A percentile compares a stretch with the other conserved stretches of the same genome.
Conservation (phyloP, 1,140 invertebrate genomes). For the Neodiprion lecontei region DNA sequence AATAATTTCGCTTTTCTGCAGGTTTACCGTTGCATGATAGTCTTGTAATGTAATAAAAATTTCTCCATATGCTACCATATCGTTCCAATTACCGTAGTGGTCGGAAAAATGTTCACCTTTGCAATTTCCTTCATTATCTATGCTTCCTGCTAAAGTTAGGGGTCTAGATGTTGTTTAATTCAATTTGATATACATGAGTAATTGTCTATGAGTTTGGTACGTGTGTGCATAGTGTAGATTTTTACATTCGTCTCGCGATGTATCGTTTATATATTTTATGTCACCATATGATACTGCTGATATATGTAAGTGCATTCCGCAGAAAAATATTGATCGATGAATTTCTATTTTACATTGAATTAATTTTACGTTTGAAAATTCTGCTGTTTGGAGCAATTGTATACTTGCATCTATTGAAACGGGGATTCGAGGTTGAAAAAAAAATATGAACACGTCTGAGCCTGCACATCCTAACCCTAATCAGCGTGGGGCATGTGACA, state of each 20-base stretch:
- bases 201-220: neutral
- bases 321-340: neutral
- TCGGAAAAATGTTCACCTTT: too few species aligned
- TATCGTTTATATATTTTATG: neutral
- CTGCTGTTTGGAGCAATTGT: too few species aligned
- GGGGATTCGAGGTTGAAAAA: too few species aligned
- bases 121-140: neutral
- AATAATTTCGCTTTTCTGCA: neutral
- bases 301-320: neutral
- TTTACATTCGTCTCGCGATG: neutral
- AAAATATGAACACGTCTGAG: too few species aligned
- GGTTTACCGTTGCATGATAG: neutral
- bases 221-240: neutral
- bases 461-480: too few species aligned
- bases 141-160: neutral
- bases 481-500: too few species aligned
- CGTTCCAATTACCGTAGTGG: too few species aligned
- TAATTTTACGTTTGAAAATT: too few species aligned
- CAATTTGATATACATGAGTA: neutral
- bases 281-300: neutral
- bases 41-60: neutral
- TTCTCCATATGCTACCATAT: neutral
- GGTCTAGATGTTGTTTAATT: neutral
- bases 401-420: too few species aligned
- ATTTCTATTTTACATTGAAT: neutral